These are phyloP conservation scores for Eurosta solidaginis DNA, from an alignment of 1,140 invertebrate genomes.

Conservation along the genomic window DNA sequence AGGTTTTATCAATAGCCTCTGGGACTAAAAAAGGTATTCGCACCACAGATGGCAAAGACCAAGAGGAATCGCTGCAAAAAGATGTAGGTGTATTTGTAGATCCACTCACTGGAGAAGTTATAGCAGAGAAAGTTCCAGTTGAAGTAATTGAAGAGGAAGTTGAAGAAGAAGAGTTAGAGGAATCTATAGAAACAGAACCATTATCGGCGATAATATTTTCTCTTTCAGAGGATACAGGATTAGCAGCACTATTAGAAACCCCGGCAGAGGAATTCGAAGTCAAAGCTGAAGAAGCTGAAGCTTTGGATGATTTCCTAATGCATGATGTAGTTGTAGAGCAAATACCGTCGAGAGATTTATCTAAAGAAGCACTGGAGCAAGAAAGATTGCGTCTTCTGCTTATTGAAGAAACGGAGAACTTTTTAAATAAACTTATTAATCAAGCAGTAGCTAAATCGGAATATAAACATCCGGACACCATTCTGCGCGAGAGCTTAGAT, in stretches of 20 bases:
- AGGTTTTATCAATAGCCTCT: not conserved
- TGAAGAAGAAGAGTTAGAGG: not conserved
- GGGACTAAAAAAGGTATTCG: not conserved
- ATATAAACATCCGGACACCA: not conserved
- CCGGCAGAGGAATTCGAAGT: not conserved
- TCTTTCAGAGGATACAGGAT: not conserved
- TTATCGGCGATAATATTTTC: not conserved
- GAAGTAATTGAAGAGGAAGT: not conserved
- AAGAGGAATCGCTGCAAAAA: not conserved
- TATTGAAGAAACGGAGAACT: not conserved
- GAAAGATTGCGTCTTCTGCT: not conserved
- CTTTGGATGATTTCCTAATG: not conserved
- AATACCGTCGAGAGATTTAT: not conserved
- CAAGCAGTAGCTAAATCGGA: not conserved
- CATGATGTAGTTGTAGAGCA: not conserved
- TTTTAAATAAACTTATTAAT: slow-evolving; percentile 28
- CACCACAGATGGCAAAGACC: not conserved
- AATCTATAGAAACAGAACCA: not conserved
- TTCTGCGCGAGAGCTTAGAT: slow-evolving; percentile 25
- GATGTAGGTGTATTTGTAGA: not conserved
- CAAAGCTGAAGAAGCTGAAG: not conserved
- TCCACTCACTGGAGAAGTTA: not conserved
- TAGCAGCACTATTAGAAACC: not conserved
- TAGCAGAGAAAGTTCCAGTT: not conserved
- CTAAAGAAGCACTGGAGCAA: not conserved